Percentiles rank a stretch among this genome's conserved stretches.
Conservation (phyloP, 1,140 invertebrate species). For the Anastatus disparis region DNA sequence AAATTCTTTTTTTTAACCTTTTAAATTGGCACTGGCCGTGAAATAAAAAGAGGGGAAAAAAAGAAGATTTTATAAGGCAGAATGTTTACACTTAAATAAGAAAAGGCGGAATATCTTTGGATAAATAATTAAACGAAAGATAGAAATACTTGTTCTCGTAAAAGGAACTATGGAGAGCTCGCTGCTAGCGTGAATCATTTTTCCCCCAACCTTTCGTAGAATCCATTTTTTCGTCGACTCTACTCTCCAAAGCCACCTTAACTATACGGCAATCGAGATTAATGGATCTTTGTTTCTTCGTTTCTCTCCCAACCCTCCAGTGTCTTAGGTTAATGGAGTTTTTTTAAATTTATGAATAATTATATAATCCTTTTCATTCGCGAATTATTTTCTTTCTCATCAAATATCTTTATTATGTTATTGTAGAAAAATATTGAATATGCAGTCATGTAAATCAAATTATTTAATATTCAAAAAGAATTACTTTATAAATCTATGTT, state of each 20-base stretch:
- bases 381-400: background rate
- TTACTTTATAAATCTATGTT: too few species aligned
- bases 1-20: background rate
- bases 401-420: background rate
- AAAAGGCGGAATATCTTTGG: constrained; percentile 7
- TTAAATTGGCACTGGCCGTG: constrained; percentile 13
- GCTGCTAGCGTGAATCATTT: constrained; percentile 33
- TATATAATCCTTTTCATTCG: background rate
- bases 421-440: too few species aligned
- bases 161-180: background rate
- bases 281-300: constrained; percentile 41
- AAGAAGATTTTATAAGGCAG: too few species aligned
- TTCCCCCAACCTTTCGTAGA: constrained; percentile 32
- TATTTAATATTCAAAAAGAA: too few species aligned
- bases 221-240: constrained; percentile 35
- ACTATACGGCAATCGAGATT: constrained; percentile 36
- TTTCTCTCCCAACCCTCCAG: background rate
- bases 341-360: constrained; percentile 17
- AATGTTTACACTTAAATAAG: constrained; percentile 22
- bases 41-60: too few species aligned
- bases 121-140: constrained; percentile 31
- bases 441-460: too few species aligned
- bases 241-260: background rate
- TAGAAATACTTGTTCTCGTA: constrained; percentile 30
- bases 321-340: constrained; percentile 36